phyloP scores from a whole-genome alignment of 2,797 vertebrate species.

The Gadopsis marmoratus region DNA sequence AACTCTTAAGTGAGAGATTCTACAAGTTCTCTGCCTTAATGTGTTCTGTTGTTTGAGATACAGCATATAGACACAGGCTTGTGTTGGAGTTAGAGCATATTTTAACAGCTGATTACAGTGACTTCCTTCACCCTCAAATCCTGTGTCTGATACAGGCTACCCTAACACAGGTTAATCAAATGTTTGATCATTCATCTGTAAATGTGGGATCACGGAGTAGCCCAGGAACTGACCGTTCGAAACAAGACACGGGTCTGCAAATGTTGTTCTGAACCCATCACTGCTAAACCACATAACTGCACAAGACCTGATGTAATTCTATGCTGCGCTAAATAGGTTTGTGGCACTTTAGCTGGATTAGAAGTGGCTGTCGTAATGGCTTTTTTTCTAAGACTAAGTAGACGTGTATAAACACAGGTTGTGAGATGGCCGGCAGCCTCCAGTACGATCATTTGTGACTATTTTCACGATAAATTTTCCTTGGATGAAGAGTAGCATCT shows the following conservation, averaged over 20 bases:
- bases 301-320: conserved; percentile 13
- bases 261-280: conserved; percentile 15
- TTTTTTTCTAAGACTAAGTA: background rate
- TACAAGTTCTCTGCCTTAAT: conserved; percentile 20
- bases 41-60: conserved; percentile 7
- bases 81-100: background rate
- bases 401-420: conserved; percentile 11
- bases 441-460: background rate
- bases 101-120: background rate
- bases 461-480: background rate
- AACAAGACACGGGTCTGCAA: background rate
- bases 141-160: background rate
- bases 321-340: background rate
- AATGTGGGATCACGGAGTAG: background rate
- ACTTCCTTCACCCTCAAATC: background rate
- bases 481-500: background rate
- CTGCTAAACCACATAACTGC: conserved; percentile 20
- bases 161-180: background rate
- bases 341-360: conserved; percentile 22
- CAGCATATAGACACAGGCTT: background rate
- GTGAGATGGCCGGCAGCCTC: background rate
- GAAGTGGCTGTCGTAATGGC: background rate
- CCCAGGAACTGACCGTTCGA: background rate
- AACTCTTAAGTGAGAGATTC: conserved; percentile 52
- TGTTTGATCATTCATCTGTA: background rate